Percentiles rank a stretch among this genome's conserved stretches.
Conservation (phyloP, 2,113 vertebrate genomes). For the Pterocles gutturalis region DNA sequence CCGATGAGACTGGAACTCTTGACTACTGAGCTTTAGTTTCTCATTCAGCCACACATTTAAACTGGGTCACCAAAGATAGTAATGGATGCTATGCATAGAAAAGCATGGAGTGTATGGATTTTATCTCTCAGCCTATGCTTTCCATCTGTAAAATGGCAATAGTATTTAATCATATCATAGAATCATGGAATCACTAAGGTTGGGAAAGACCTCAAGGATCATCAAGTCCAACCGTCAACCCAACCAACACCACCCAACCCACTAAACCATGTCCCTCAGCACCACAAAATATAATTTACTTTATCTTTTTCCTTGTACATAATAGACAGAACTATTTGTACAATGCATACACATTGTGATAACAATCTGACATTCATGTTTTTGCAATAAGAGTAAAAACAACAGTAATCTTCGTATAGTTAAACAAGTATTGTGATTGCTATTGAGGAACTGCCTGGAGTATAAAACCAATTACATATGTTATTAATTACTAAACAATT, state of each 20-base stretch:
- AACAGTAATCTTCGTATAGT: background rate
- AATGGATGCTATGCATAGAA: background rate
- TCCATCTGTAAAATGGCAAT: background rate
- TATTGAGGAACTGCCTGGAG: background rate
- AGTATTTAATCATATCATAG: background rate
- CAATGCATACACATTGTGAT: background rate
- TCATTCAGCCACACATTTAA: background rate
- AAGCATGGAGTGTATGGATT: background rate
- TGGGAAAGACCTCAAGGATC: too few species aligned
- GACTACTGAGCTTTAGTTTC: background rate
- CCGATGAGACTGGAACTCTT: background rate
- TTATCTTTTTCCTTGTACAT: background rate
- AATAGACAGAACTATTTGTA: background rate
- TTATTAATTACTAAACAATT: background rate
- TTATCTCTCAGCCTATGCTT: background rate
- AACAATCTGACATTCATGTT: rapidly evolving
- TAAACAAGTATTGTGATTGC: background rate
- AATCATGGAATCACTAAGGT: too few species aligned
- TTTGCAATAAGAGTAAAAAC: background rate
- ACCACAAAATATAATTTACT: background rate
- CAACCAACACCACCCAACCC: too few species aligned
- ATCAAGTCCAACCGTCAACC: too few species aligned
- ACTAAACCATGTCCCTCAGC: too few species aligned
- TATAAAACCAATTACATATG: background rate
- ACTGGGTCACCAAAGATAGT: background rate